Base-by-base conservation (phyloP, 2,888 invertebrate genomes). In the Andrena chrysosceles region DNA sequence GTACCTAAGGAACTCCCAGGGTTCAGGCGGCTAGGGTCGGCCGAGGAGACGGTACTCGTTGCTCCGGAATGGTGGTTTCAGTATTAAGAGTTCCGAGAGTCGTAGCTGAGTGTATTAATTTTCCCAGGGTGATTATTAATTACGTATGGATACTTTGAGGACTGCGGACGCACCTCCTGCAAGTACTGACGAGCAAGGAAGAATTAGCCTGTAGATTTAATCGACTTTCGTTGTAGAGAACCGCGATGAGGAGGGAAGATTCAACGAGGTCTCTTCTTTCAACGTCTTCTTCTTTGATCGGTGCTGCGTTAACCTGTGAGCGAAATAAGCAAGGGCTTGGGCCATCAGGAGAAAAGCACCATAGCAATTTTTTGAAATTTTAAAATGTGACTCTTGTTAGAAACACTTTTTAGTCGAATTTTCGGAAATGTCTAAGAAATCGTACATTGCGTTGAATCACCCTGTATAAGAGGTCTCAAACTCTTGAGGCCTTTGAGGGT, bases 51-150 rank as follows among this genome's bases (percentile, higher is more conserved):
- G 69, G 10, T 35, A 60, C 69, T 62, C 66, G 63, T 69, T 69
- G 78, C 68, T 81, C 60, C 66, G 23, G 77, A 72, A 74, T 20
- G 68, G 59, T 20, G 68, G 35, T 70, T 70, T 84, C 83, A 84
- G 83, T 84, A 84, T 84, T 84, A 82, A 74, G 60, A 66, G 64
- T 77, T n/a, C 71, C 60, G 62, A 56, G 29, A 74, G 68, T 69
- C 52, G 49, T 29, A 42, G 20, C 10, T 23, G n/a, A 42, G 70
- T 33, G 59, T 29, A 60, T 35, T 33, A 60, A 42, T 42, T 42
- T 42, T 16, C 42, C 13, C 13, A 5, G 42, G 13, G 16, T 42
- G 42, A 42, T 42, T 42, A 16, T 16, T 42, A 13, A 42, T 42
- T 42, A 1, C 13, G 0, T 16, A 4, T 42, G 42, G 42, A 42